Base-by-base conservation (phyloP, 2,797 vertebrate species). In the Hyperoplus lanceolatus region DNA sequence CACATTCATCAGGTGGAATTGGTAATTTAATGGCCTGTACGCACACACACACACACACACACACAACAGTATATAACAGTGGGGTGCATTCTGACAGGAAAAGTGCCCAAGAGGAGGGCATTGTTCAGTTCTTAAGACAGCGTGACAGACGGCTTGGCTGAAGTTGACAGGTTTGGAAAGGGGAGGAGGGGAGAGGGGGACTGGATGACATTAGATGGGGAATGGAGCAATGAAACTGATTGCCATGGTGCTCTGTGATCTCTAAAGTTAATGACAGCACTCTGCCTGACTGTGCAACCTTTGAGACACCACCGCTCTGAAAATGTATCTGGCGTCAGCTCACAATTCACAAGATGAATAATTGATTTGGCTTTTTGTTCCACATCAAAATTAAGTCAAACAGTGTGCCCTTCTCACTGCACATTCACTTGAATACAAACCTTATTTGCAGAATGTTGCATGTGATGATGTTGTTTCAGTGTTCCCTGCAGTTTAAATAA, bases 361-460 rank as follows among this genome's bases (percentile, higher is more conserved):
- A 81, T 82, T 76, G 58, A 83, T 80, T 64, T 9, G 73, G 61
- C 70, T 72, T 70, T 21, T 80, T 83, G 79, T 78, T 77, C 60
- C 36, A 68, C 64, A 80, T 78, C 73, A 80, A 73, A 21, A 72
- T 82, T 46, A 55, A 84, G 66, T 58, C 18, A 16, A 21, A 21
- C 16, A 0, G 14, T 45, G 46, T 16, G 77, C 48, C 73, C 79
- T 75, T 78, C 21, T 21, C 78, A 56, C 70, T 36, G 18, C 70
- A 66, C 49, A 21, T 75, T 41, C 58, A 21, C 66, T 18, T 39
- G 43, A 64, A 58, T 76, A 39, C 46, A 6, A 53, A 49, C 8
- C 1, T 16, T 63, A 46, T 55, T 50, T 56, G 57, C n/a, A 51
- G 58, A 50, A 55, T 4, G 21, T 15, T 8, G 42, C n/a, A 3